Conservation (phyloP, 35 echinoderm and acorn worm species). For the Lytechinus variegatus region DNA sequence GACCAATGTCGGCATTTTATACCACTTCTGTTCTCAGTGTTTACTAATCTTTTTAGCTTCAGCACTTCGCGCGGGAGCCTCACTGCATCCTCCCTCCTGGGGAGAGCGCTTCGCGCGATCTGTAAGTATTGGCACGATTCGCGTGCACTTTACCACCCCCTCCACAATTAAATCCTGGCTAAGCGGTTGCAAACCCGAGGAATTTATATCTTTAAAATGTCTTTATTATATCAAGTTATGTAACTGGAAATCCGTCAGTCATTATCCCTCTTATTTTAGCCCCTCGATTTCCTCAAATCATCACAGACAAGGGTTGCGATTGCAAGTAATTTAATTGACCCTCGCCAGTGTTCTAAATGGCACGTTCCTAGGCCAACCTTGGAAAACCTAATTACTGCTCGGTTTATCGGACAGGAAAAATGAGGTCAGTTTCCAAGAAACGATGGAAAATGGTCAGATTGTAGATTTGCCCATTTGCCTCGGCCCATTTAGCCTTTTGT, state of each 20-base stretch:
- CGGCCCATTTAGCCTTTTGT: not conserved
- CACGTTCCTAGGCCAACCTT: not conserved
- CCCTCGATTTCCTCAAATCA: not conserved
- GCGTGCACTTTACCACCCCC: too few species aligned
- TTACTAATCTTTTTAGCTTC: too few species aligned
- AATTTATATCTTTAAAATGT: too few species aligned
- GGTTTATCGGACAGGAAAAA: not conserved
- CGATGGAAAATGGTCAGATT: not conserved
- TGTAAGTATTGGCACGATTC: too few species aligned
- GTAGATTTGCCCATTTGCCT: not conserved
- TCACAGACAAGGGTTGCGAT: not conserved
- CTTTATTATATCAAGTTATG: too few species aligned
- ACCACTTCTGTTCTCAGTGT: too few species aligned
- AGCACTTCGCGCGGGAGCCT: too few species aligned
- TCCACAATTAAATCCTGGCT: too few species aligned
- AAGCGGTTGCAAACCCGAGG: too few species aligned
- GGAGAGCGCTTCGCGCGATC: too few species aligned
- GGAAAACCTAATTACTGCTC: not conserved
- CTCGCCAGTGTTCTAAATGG: not conserved
- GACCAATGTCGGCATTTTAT: too few species aligned
- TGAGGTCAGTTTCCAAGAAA: conserved; percentile 1
- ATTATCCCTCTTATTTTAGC: not conserved
- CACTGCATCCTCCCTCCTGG: too few species aligned
- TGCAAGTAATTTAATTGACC: not conserved
- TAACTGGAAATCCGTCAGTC: not conserved